Percentiles rank a stretch among this genome's conserved stretches.
Conservation (phyloP, 1,140 invertebrate genomes). For the Cotesia chilonis region DNA sequence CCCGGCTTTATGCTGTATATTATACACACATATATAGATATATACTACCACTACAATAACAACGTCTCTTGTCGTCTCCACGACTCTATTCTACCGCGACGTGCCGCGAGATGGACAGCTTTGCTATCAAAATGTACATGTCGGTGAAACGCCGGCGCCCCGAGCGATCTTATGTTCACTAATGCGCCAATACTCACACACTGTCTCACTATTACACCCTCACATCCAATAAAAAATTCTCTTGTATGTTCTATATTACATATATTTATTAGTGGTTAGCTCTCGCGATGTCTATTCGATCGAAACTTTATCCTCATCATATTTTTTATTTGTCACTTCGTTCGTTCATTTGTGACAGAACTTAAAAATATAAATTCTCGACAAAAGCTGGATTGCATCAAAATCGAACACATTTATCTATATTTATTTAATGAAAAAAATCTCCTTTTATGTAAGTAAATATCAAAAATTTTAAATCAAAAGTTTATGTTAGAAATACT, state of each 20-base stretch:
- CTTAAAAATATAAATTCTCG: not conserved
- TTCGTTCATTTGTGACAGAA: conserved; percentile 6
- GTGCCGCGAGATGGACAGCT: conserved; percentile 58
- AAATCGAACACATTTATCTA: not conserved
- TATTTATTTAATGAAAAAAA: too few relatives aligned
- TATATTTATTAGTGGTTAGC: not conserved
- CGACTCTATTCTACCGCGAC: conserved; percentile 58
- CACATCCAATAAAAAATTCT: not conserved
- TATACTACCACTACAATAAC: conserved; percentile 3
- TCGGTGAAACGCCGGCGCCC: conserved; percentile 42
- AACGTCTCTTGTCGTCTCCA: conserved; percentile 41
- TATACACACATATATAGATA: not conserved
- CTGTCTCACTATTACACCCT: not conserved
- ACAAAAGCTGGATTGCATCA: not conserved
- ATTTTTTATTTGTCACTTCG: conserved; percentile 24
- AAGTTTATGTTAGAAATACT: too few relatives aligned
- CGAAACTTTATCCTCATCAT: conserved; percentile 25
- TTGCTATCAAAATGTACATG: conserved; percentile 43
- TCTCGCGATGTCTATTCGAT: conserved; percentile 13
- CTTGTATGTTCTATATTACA: not conserved
- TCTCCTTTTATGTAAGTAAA: too few relatives aligned
- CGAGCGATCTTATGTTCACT: conserved; percentile 41
- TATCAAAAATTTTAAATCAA: too few relatives aligned
- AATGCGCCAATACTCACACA: not conserved
- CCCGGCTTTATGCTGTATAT: not conserved